Evolutionary conservation across 1,140 invertebrate species (phyloP), one percentile per base, ranked within the genome.

Genomic region (Saxidomus purpurata): DNA sequence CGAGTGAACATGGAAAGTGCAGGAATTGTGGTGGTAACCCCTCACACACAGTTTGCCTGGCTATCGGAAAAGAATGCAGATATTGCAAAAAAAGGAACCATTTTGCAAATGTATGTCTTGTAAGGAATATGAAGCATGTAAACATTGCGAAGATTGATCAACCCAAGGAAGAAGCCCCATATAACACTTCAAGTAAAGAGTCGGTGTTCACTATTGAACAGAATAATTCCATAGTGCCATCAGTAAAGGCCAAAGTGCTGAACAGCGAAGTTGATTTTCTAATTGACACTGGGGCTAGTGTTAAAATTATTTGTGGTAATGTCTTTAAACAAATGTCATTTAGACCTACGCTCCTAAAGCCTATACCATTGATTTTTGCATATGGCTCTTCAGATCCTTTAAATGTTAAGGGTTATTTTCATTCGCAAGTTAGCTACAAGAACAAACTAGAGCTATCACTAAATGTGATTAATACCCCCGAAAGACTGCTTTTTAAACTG

Each of bases 331-430:
- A 17, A 19, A 19, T 77, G 17, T 2, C 0, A 17, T 13, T 17
- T 25, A 77, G 40, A 40, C 74, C 31, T 19, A 43, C 31, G n/a
- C 38, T 77, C 9, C 3, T 19, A 77, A 34, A 77, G 19, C 74
- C 74, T 1, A 36, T 77, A 38, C 38, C 74, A 36, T 77, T 40
- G 25, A 77, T 77, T 19, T 38, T 38, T 40, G 74, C 74, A 77
- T 77, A 38, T 40, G 74, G 74, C 11, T 34, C 74, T 19, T 40
- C 31, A 38, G 15, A 36, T 38, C 38, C 74, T 15, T 77, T 77
- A 77, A 40, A 77, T 25, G 38, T 77, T 22, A 43, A 19, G 0
- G 74, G 74, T 38, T 40, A 38, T 40, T 77, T 77, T 77, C 19
- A 9, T 38, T 19, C 74, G 40, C n/a, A 40, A 17, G 40, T 77